Evolutionary conservation across 2,797 vertebrate species (phyloP).

Genomic region (Chromobotia macracanthus): DNA sequence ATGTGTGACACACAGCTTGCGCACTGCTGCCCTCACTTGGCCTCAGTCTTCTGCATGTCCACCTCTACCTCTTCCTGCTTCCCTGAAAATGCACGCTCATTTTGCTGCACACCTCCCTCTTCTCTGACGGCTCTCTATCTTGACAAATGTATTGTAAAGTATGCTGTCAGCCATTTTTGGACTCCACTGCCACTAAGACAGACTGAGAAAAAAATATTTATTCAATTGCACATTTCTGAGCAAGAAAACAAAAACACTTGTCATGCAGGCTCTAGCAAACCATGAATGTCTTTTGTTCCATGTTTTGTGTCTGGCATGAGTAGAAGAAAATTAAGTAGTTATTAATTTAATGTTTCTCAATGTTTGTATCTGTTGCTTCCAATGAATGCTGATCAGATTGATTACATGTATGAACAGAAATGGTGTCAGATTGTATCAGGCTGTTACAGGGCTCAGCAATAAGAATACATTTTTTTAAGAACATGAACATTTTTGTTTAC

Average conservation of each 20-base stretch:
- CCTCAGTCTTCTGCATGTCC: conserved; percentile 28
- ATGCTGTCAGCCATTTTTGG: conserved; percentile 2
- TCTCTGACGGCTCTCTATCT: conserved; percentile 11
- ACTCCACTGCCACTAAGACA: not conserved
- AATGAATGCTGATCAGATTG: not conserved
- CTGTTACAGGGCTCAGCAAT: too few relatives aligned
- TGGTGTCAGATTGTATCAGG: too few relatives aligned
- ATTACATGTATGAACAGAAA: too few relatives aligned
- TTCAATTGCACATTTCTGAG: not conserved
- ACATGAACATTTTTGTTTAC: too few relatives aligned
- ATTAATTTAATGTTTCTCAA: not conserved
- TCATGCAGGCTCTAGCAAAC: not conserved
- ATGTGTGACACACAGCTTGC: conserved; percentile 52
- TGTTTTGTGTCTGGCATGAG: not conserved
- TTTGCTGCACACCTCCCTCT: not conserved
- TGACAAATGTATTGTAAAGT: not conserved
- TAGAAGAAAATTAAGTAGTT: not conserved
- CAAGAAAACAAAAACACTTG: conserved; percentile 6
- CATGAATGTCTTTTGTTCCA: conserved; percentile 6
- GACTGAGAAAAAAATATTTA: not conserved
- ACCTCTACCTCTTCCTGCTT: conserved; percentile 47
- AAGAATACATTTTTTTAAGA: too few relatives aligned
- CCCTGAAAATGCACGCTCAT: conserved; percentile 24
- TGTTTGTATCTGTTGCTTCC: not conserved
- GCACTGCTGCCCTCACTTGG: conserved; percentile 30